Conservation (phyloP, 2,888 invertebrate genomes). For the Abrostola tripartita region DNA sequence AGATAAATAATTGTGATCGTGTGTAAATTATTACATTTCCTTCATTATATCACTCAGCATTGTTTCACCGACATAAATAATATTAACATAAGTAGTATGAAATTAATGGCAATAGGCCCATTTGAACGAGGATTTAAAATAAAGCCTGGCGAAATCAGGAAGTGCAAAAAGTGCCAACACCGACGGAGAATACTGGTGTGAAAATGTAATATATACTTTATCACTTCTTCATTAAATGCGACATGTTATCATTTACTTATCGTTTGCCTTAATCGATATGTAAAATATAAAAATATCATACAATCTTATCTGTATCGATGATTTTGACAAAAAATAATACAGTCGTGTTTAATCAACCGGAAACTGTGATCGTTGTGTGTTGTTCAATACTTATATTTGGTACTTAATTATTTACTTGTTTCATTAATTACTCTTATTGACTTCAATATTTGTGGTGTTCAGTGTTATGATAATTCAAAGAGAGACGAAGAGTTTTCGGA, state of each 20-base stretch:
- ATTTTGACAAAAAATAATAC: conserved; percentile 59
- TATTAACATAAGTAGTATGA: too few species aligned
- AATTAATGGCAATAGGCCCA: too few species aligned
- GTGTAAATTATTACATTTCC: too few species aligned
- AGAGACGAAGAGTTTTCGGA: too few species aligned
- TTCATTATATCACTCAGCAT: too few species aligned
- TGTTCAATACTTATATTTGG: not conserved
- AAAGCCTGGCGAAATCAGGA: not conserved
- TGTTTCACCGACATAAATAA: too few species aligned
- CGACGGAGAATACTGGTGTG: not conserved
- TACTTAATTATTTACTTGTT: not conserved
- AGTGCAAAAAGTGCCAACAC: not conserved
- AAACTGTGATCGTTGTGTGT: conserved; percentile 30
- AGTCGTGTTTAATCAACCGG: conserved; percentile 43
- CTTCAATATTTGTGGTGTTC: not conserved
- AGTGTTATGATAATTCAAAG: not conserved
- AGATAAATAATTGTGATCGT: too few species aligned
- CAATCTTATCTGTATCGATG: conserved; percentile 64
- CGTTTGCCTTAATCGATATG: conserved; percentile 54
- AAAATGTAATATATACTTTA: conserved; percentile 1
- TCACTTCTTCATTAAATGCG: conserved; percentile 10
- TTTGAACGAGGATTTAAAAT: too few species aligned
- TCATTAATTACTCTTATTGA: not conserved
- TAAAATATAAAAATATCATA: conserved; percentile 65
- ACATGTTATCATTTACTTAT: conserved; percentile 34